Evolutionary conservation across 1,140 invertebrate genomes (phyloP).

Genomic region (Megalopta genalis): DNA sequence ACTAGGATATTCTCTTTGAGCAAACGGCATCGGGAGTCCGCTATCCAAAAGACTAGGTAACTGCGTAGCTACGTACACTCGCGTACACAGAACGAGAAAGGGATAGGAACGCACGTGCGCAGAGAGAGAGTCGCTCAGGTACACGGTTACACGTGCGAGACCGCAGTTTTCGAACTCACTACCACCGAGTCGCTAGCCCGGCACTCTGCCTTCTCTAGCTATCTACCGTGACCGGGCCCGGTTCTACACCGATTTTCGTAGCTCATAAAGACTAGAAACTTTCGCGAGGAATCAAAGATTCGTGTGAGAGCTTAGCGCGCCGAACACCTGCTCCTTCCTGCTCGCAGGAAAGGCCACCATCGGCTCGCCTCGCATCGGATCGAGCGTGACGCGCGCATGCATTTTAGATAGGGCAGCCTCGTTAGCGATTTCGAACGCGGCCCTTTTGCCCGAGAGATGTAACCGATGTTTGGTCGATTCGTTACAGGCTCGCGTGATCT

Average conservation of each 20-base stretch:
- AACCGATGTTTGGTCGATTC: too few species aligned
- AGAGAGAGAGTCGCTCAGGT: too few species aligned
- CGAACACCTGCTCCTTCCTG: background rate
- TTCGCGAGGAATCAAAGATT: constrained; percentile 9
- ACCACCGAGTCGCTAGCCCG: background rate
- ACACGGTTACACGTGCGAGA: constrained; percentile 7
- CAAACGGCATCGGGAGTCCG: constrained; percentile 71
- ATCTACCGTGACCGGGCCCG: background rate
- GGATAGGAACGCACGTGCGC: background rate
- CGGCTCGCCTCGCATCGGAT: too few species aligned
- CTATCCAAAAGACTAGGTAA: constrained; percentile 63
- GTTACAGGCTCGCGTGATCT: too few species aligned
- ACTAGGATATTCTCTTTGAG: constrained; percentile 79
- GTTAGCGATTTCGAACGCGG: too few species aligned
- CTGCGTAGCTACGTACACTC: constrained; percentile 38
- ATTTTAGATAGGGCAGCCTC: too few species aligned
- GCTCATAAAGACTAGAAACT: constrained; percentile 11
- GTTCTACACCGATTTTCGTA: background rate
- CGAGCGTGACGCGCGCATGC: too few species aligned
- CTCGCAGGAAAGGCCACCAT: too few species aligned
- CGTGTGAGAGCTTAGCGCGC: background rate
- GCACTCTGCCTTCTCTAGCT: background rate
- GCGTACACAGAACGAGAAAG: too few species aligned
- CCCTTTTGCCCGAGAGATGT: too few species aligned
- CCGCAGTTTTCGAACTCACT: constrained; percentile 37